Conservation (phyloP, 2,113 vertebrate genomes). For the Puntigrus tetrazona region DNA sequence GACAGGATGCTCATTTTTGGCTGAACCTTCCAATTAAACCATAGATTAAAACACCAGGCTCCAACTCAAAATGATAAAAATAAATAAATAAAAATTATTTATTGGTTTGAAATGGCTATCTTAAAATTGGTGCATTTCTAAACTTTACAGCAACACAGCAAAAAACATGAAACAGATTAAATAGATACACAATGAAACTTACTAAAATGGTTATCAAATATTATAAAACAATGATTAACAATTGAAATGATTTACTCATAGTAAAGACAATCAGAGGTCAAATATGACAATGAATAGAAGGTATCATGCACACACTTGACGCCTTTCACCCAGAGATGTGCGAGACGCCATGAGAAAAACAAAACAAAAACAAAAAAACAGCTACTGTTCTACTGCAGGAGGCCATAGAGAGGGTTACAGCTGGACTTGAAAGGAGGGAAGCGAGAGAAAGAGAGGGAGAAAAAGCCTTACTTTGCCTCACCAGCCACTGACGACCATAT, state of each 20-base stretch:
- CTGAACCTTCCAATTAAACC: no score
- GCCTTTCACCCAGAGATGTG: not conserved
- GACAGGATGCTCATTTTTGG: no score
- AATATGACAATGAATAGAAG: no score
- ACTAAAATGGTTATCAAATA: no score
- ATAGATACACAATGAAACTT: not conserved
- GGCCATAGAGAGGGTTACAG: constrained; percentile 1
- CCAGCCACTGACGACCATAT: constrained; percentile 83
- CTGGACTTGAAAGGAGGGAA: constrained; percentile 55
- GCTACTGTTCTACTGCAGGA: not conserved
- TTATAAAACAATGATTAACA: no score
- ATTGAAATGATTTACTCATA: no score
- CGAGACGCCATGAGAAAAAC: not conserved
- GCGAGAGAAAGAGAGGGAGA: constrained; percentile 64
- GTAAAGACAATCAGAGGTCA: not conserved
- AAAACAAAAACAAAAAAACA: not conserved
- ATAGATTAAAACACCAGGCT: no score
- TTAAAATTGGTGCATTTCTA: not conserved
- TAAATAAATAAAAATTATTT: no score
- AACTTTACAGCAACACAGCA: not conserved
- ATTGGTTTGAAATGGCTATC: not conserved
- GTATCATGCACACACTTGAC: not conserved
- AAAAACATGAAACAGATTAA: not conserved
- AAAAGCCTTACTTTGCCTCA: constrained; percentile 33
- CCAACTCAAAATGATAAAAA: no score